Evolutionary conservation across 1,140 invertebrate genomes (phyloP).

Genomic region (Liolophura sinensis): DNA sequence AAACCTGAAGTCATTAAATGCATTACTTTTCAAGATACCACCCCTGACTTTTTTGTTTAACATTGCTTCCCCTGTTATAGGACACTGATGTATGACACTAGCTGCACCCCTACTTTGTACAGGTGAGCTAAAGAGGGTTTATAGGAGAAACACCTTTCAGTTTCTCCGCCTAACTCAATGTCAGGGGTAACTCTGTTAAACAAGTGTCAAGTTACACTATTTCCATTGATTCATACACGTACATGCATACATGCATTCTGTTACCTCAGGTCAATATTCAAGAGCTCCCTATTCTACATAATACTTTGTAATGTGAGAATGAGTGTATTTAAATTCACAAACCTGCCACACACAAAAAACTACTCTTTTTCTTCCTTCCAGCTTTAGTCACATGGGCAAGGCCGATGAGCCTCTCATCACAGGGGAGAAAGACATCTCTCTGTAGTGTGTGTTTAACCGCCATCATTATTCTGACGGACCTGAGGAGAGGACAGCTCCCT

Average conservation of each 20-base stretch:
- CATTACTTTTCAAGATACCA: no score
- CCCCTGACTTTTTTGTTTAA: no score
- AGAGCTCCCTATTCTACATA: not conserved
- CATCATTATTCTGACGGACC: slow-evolving; percentile 64
- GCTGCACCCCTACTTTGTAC: no score
- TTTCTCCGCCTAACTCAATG: not conserved
- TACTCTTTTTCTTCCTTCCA: slow-evolving; percentile 78
- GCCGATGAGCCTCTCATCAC: slow-evolving; percentile 78
- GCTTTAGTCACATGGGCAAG: slow-evolving; percentile 75
- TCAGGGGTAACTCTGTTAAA: not conserved
- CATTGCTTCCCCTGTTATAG: no score
- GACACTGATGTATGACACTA: no score
- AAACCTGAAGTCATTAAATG: no score
- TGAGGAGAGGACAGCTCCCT: no score
- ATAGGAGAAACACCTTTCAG: not conserved
- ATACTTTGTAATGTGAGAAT: not conserved
- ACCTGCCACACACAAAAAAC: slow-evolving; percentile 78
- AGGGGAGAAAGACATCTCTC: slow-evolving; percentile 78
- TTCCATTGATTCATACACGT: no score
- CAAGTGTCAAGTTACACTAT: not conserved
- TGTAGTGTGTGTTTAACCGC: slow-evolving; percentile 83
- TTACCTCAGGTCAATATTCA: slow-evolving; percentile 5
- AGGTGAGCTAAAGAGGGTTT: no score
- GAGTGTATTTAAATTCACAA: slow-evolving; percentile 39
- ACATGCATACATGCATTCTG: no score